Percentiles rank a stretch among this genome's conserved stretches.
Evolutionary conservation across 2,888 invertebrate species (phyloP).

Genomic region (Magallana nippona): DNA sequence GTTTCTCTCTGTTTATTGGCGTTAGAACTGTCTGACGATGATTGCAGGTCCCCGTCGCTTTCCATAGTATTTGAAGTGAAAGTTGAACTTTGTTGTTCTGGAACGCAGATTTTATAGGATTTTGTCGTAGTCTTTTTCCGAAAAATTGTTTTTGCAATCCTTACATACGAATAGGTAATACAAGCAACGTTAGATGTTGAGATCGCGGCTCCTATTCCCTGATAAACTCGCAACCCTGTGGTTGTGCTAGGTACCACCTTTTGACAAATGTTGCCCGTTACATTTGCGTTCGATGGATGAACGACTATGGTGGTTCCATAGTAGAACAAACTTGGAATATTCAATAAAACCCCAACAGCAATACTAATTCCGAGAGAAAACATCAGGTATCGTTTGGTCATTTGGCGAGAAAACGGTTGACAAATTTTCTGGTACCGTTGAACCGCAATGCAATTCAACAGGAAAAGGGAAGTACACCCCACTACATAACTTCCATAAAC

Average conservation of each 20-base stretch:
- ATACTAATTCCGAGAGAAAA: not conserved
- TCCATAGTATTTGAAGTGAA: not conserved
- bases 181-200: not conserved
- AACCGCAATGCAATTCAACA: not conserved
- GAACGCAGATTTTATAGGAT: not conserved
- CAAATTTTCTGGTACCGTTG: slow-evolving; percentile 19
- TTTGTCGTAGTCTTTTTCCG: not conserved
- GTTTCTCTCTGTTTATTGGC: not conserved
- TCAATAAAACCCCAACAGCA: not conserved
- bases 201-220: not conserved
- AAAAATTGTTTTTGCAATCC: not conserved
- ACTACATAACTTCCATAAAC: slow-evolving; percentile 4
- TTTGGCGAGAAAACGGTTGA: not conserved
- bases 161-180: not conserved
- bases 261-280: not conserved
- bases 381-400: not conserved
- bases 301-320: not conserved
- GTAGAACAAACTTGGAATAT: not conserved
- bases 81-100: not conserved
- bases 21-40: not conserved
- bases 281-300: not conserved
- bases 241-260: not conserved
- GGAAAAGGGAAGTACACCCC: not conserved
- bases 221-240: not conserved
- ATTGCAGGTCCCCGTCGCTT: not conserved